These are phyloP conservation scores for Cabera pusaria DNA, from an alignment of 2,888 invertebrate species.

Conservation along the genomic window DNA sequence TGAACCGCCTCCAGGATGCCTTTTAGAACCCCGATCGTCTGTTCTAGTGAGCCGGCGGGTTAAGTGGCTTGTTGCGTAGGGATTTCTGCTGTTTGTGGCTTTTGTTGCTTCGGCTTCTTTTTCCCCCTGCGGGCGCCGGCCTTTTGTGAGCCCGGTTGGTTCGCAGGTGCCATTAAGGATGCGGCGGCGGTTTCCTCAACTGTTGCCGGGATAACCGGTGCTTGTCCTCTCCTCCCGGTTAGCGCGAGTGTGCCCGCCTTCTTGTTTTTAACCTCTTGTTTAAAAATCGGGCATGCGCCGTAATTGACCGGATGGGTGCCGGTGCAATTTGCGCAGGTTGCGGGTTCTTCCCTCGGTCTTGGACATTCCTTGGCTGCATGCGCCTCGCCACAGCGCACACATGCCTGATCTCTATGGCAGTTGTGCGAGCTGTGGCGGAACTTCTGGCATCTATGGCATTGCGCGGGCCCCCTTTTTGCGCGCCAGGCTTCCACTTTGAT, in stretches of 20 bases:
- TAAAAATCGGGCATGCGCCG: slow-evolving; percentile 18
- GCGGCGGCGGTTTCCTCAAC: no score
- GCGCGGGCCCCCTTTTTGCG: slow-evolving; percentile 23
- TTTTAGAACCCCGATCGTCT: slow-evolving; percentile 4
- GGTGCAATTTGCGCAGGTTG: slow-evolving; percentile 27
- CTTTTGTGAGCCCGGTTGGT: neutral
- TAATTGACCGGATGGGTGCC: slow-evolving; percentile 23
- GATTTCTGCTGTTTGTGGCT: neutral
- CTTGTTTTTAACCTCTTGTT: slow-evolving; percentile 13
- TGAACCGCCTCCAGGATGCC: slow-evolving; percentile 10
- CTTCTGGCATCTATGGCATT: slow-evolving; percentile 33
- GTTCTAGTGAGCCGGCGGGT: neutral
- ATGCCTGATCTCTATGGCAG: slow-evolving; percentile 27
- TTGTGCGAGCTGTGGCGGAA: slow-evolving; percentile 29
- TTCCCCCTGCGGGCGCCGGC: neutral
- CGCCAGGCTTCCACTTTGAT: slow-evolving; percentile 27
- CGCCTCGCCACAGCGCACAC: slow-evolving; percentile 19
- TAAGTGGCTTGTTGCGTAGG: no score
- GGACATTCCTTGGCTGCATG: slow-evolving; percentile 21
- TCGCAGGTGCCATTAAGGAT: slow-evolving; percentile 1
- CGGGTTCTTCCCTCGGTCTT: slow-evolving; percentile 10
- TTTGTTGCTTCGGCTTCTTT: neutral
- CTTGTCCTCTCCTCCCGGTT: slow-evolving; percentile 1
- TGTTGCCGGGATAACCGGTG: no score
- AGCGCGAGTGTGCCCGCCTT: slow-evolving; percentile 14